Conservation (phyloP, 2,888 invertebrate genomes). For the Callyntrura sp. region DNA sequence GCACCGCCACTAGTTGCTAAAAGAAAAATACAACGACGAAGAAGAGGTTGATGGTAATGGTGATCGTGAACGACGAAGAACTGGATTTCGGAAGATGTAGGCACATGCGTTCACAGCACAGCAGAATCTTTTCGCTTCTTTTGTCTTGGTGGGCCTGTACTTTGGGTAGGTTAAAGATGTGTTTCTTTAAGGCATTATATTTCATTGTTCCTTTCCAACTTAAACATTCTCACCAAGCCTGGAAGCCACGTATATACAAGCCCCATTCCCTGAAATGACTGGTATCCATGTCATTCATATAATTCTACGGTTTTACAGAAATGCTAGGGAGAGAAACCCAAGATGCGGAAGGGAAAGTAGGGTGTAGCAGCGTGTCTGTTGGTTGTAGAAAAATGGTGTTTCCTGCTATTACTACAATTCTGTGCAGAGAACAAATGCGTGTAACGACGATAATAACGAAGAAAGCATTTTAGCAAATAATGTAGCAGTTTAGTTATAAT, state of each 20-base stretch:
- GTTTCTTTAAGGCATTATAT: conserved; percentile 10
- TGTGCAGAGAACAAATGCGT: not conserved
- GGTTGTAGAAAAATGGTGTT: not conserved
- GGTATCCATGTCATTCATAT: conserved; percentile 19
- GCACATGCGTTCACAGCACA: no score
- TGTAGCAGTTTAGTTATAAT: no score
- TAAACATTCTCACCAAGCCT: not conserved
- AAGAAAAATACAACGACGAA: conserved; percentile 3
- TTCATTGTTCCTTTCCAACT: conserved; percentile 27
- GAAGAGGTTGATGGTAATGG: not conserved
- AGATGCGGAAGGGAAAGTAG: not conserved
- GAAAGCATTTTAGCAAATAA: not conserved
- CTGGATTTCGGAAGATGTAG: not conserved
- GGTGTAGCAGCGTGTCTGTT: not conserved
- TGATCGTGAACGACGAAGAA: not conserved
- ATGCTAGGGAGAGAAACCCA: not conserved
- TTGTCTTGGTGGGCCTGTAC: not conserved
- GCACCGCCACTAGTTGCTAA: conserved; percentile 29
- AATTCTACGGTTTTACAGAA: conserved; percentile 10
- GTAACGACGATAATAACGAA: not conserved
- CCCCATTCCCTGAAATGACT: not conserved
- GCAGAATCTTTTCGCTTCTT: not conserved
- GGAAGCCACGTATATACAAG: not conserved
- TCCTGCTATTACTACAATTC: not conserved
- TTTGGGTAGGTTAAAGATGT: not conserved